phyloP scores from a whole-genome alignment of 1,140 invertebrate species.

The Phocides pigmalion region DNA sequence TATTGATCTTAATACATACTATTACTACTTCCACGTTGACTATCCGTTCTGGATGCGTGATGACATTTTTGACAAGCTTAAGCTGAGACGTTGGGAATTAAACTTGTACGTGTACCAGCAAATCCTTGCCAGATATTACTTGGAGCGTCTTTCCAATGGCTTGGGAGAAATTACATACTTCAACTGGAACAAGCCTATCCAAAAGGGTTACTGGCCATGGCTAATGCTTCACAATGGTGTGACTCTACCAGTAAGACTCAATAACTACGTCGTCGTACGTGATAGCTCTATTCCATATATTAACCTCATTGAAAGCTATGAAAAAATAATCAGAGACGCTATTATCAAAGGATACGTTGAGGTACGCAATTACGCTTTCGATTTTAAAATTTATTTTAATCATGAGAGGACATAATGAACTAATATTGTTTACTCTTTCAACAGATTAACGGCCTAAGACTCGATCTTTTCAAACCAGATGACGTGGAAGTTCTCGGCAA shows the following conservation, averaged over 20 bases:
- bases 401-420: background rate
- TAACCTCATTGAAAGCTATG: slow-evolving; percentile 82
- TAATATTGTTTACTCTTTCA: slow-evolving; percentile 24
- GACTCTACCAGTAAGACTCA: slow-evolving; percentile 85
- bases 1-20: slow-evolving; percentile 87
- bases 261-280: slow-evolving; percentile 83
- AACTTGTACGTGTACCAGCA: slow-evolving; percentile 85
- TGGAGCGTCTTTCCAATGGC: slow-evolving; percentile 87
- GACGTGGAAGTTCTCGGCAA: slow-evolving; percentile 68
- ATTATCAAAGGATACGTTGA: slow-evolving; percentile 87
- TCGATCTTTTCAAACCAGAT: slow-evolving; percentile 62
- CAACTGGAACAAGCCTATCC: slow-evolving; percentile 78
- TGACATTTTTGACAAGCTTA: slow-evolving; percentile 78
- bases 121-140: slow-evolving; percentile 86
- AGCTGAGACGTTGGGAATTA: slow-evolving; percentile 84
- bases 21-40: slow-evolving; percentile 87
- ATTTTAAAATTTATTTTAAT: too few species aligned
- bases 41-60: slow-evolving; percentile 87
- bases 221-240: slow-evolving; percentile 86
- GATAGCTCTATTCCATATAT: slow-evolving; percentile 79
- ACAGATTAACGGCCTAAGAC: slow-evolving; percentile 64
- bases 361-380: slow-evolving; percentile 45
- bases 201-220: slow-evolving; percentile 86
- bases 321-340: slow-evolving; percentile 86
- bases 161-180: slow-evolving; percentile 84